Conservation (phyloP, 2,888 invertebrate genomes). For the Phengaris arion region DNA sequence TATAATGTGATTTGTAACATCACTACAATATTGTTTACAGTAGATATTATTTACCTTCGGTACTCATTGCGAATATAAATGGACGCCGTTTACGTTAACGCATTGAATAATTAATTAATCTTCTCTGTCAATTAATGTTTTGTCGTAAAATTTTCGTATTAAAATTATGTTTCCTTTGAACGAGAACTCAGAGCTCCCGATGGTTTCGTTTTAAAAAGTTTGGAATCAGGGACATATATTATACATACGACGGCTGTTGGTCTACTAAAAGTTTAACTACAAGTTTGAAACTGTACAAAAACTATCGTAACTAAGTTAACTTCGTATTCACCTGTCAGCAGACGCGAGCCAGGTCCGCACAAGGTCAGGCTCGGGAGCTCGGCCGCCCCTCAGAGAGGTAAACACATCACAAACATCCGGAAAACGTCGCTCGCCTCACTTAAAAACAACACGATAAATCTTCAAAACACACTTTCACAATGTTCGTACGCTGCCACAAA, state of each 20-base stretch:
- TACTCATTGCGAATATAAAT: neutral
- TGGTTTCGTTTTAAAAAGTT: slow-evolving; percentile 20
- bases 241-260: slow-evolving; percentile 32
- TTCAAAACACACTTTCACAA: slow-evolving; percentile 58
- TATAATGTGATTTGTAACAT: slow-evolving; percentile 1
- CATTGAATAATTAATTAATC: slow-evolving; percentile 12
- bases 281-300: slow-evolving; percentile 63
- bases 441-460: slow-evolving; percentile 72
- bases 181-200: neutral
- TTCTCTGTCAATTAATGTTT: neutral
- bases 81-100: neutral
- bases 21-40: neutral
- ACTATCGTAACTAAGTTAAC: slow-evolving; percentile 64
- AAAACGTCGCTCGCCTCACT: slow-evolving; percentile 67
- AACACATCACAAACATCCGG: slow-evolving; percentile 73
- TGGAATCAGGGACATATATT: slow-evolving; percentile 17
- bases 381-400: slow-evolving; percentile 64
- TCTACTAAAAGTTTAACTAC: slow-evolving; percentile 70
- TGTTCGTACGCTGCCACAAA: slow-evolving; percentile 51
- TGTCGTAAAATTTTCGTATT: slow-evolving; percentile 4
- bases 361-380: slow-evolving; percentile 45
- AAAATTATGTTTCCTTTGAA: neutral
- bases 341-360: slow-evolving; percentile 41
- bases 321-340: slow-evolving; percentile 56
- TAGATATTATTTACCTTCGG: neutral